Base-by-base conservation (phyloP, 2,113 vertebrate genomes). In the Phodopus roborovskii region DNA sequence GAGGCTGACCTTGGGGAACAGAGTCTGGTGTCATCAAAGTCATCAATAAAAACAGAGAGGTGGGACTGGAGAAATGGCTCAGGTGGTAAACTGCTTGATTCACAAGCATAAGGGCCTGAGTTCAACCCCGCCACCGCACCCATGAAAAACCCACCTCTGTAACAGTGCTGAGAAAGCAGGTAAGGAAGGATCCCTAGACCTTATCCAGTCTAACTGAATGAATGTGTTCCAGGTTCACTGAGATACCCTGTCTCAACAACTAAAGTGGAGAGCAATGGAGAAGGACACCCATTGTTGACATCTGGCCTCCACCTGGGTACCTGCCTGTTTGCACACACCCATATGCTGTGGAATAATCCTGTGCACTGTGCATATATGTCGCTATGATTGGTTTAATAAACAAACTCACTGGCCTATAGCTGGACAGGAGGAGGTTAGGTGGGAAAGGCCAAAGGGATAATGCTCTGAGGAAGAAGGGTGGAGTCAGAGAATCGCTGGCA, bases 41-140 rank as follows among this genome's bases (percentile, higher is more conserved):
- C 58, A 79, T 86, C 53, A 85, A 83, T 89, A 85, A 96, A 96
- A 95, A 91, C 30, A 78, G 73, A 92, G 88, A 92, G 71, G 26
- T 85, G n/a, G 58, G 36, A 7, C 81, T 45, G 39, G 58, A 84
- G 39, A 64, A 58, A 17, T 30, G 39, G 58, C 81, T 83, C 81
- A 28, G 79, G 8, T 62, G 53, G 13, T 42, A 42, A 28, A 42
- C n/a, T 83, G n/a, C 24, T 12, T 26, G 13, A n/a, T 39, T 13
- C 58, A 62, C 39, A 84, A 42, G 58, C 39, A 42, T 19, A 28
- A 42, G 42, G 26, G 7, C 39, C 60, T 64, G 82, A 36, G 62
- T 85, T 85, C 62, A 48, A 33, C 28, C 42, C 53, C 58, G 1
- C 17, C 78, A 36, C 42, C 33, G 60, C 26, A 33, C 82, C 81